A percentile compares a stretch with the other conserved stretches of the same genome.
Conservation (phyloP, 1,140 invertebrate genomes). For the Hyles vespertilio region DNA sequence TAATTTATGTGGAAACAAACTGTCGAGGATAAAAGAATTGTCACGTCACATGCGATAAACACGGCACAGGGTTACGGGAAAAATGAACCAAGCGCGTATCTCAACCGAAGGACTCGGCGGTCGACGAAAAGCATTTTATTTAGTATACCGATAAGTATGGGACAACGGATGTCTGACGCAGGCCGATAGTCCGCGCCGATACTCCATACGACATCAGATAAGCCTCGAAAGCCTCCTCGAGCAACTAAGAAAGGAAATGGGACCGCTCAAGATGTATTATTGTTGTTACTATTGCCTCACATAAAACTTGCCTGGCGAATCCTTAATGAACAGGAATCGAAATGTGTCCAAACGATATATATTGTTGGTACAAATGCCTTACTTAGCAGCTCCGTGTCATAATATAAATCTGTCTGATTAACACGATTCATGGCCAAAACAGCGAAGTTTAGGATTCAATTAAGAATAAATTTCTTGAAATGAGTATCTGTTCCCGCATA, state of each 20-base stretch:
- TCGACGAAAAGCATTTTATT: constrained; percentile 42
- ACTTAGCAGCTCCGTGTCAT: constrained; percentile 35
- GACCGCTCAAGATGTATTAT: constrained; percentile 55
- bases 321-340: constrained; percentile 62
- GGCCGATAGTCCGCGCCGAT: constrained; percentile 32
- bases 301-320: constrained; percentile 50
- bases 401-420: constrained; percentile 64
- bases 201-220: constrained; percentile 61
- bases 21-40: constrained; percentile 56
- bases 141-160: constrained; percentile 42
- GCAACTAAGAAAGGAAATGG: constrained; percentile 55
- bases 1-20: constrained; percentile 63
- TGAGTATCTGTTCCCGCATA: constrained; percentile 50
- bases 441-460: constrained; percentile 69
- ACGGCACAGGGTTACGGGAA: constrained; percentile 25
- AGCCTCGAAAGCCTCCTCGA: constrained; percentile 31
- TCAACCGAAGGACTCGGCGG: constrained; percentile 19
- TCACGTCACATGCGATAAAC: constrained; percentile 52
- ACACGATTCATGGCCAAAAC: constrained; percentile 56
- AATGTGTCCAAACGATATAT: constrained; percentile 28
- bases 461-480: constrained; percentile 56
- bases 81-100: constrained; percentile 18
- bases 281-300: constrained; percentile 62
- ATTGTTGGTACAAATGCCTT: constrained; percentile 35
- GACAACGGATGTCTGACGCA: constrained; percentile 41